Base-by-base conservation (phyloP, 1,140 invertebrate species). In the Drosophila malerkotliana region DNA sequence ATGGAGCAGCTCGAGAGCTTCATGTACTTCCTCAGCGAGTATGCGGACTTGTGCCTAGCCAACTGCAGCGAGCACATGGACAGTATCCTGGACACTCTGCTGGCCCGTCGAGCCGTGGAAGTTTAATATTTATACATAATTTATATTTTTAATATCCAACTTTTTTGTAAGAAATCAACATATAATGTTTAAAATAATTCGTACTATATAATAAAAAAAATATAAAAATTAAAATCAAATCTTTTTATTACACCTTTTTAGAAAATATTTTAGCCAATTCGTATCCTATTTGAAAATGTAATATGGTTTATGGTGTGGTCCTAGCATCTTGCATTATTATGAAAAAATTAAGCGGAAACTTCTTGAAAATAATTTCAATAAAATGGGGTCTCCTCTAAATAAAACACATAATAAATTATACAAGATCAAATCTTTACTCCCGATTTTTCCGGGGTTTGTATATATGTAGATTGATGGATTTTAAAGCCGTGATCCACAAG, bases 11-110 rank as follows among this genome's bases (percentile, higher is more conserved):
- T 91, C 24, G 90, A 91, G 61, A 74, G 76, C 30, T 91, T 85
- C 8, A 89, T 91, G 85, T 81, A 77, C 44, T 90, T 90, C 58
- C 67, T 91, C 2, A 75, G 73, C 24, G 79, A 83, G 12, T 90
- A 91, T 57, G 90, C 89, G 15, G 82, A 91, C 52, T 69, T 84
- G 9, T 91, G 90, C 61, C 52, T 91, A 34, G 71, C 71, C 47
- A 79, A 61, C n/a, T 91, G 90, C 69, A 88, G 75, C 24, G 73
- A 82, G 45, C 90, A 91, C 30, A 91, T 91, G 69, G 77, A 89
- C 21, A 78, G 78, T 48, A 90, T 91, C 4, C 45, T 91, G 6
- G 90, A 91, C 26, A 82, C 79, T 5, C 44, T 91, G 4, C 21
- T 91, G 37, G 72, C 85, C 30, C 76, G 68, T 12, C 79, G 79